Conservation (phyloP, 2,888 invertebrate species). For the Metopia argyrocephala region DNA sequence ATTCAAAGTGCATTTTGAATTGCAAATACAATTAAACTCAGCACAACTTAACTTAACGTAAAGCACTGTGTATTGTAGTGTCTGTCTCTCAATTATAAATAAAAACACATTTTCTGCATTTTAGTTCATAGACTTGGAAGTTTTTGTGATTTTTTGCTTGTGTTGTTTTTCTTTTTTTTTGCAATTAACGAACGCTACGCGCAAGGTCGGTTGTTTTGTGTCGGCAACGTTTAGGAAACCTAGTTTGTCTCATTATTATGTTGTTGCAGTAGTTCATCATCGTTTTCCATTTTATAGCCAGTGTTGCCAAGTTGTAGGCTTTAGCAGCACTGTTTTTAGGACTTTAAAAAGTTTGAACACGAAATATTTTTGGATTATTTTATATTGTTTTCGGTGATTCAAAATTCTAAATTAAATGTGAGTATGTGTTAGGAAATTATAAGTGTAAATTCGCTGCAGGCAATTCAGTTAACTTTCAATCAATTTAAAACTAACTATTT, state of each 20-base stretch:
- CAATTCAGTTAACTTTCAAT: no score
- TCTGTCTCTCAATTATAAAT: conserved; percentile 47
- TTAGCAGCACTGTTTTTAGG: no score
- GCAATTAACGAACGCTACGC: conserved; percentile 67
- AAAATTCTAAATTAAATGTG: no score
- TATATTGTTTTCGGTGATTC: no score
- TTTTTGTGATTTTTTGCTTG: conserved; percentile 40
- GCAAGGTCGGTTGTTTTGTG: conserved; percentile 69
- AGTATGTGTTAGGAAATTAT: no score
- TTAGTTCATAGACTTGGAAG: conserved; percentile 69
- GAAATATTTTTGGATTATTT: no score
- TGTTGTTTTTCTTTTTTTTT: conserved; percentile 30
- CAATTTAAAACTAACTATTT: no score
- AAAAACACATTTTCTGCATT: conserved; percentile 66
- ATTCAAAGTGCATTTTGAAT: neutral
- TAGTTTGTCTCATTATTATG: conserved; percentile 38
- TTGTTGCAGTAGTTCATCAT: conserved; percentile 13
- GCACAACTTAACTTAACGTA: conserved; percentile 10
- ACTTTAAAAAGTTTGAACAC: no score
- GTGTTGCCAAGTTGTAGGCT: no score
- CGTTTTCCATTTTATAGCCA: conserved; percentile 38
- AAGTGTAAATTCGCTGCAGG: no score
- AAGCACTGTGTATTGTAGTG: neutral
- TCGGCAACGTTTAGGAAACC: conserved; percentile 56
- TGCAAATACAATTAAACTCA: neutral